A percentile compares a stretch with the other conserved stretches of the same genome.
Conservation (phyloP, 1,140 invertebrate genomes). For the Macrobrachium nipponense region DNA sequence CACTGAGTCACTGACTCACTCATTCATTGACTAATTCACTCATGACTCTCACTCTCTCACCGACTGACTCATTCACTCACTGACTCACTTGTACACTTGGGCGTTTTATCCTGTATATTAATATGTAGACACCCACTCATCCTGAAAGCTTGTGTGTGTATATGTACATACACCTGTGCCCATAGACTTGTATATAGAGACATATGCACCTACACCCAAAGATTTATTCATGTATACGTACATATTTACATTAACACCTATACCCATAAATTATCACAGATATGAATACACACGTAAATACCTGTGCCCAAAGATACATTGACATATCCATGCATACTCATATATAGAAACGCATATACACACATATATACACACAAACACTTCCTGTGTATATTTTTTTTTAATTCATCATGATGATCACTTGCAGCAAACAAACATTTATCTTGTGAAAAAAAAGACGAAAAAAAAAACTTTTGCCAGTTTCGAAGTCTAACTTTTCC, state of each 20-base stretch:
- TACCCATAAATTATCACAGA: neutral
- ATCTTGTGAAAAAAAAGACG: too few relatives aligned
- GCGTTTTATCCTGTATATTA: too few relatives aligned
- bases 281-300: neutral
- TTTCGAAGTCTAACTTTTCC: too few relatives aligned
- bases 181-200: slow-evolving; percentile 1
- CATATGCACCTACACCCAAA: slow-evolving; percentile 1
- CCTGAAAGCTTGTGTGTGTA: neutral
- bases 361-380: neutral
- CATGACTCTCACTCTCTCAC: neutral
- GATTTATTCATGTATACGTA: neutral
- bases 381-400: neutral
- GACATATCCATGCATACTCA: too few relatives aligned
- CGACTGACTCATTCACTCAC: neutral
- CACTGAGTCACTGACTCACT: neutral
- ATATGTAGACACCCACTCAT: too few relatives aligned
- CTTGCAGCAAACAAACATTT: too few relatives aligned
- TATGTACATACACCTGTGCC: neutral
- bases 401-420: too few relatives aligned
- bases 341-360: neutral
- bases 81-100: neutral
- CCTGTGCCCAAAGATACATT: too few relatives aligned
- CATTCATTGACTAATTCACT: neutral
- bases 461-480: too few relatives aligned
- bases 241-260: too few relatives aligned